Conservation (phyloP, 2,888 invertebrate genomes). For the Dynastes maya region DNA sequence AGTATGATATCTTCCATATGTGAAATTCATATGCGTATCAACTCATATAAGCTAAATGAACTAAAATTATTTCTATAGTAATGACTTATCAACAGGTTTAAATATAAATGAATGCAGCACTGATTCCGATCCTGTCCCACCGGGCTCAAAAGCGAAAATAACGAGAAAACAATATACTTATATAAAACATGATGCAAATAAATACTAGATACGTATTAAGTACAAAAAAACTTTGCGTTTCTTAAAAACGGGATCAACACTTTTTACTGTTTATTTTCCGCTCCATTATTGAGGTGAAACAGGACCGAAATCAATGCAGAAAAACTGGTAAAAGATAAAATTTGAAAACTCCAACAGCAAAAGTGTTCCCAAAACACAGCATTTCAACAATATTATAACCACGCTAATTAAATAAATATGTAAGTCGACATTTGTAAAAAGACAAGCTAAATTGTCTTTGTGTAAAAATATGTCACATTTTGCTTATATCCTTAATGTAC, state of each 20-base stretch:
- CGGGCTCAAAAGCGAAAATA: not conserved
- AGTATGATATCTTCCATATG: constrained; percentile 56
- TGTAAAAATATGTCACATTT: constrained; percentile 49
- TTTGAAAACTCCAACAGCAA: constrained; percentile 69
- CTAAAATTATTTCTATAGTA: constrained; percentile 48
- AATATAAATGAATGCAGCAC: constrained; percentile 37
- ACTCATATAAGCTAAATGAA: constrained; percentile 48
- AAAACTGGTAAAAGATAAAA: constrained; percentile 62
- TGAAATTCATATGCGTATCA: constrained; percentile 55
- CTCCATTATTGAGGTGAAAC: constrained; percentile 25
- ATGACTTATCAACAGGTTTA: constrained; percentile 45
- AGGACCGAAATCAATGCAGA: constrained; percentile 32
- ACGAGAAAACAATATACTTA: constrained; percentile 5
- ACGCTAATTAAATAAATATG: constrained; percentile 58
- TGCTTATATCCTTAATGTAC: constrained; percentile 35
- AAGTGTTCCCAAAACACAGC: constrained; percentile 66
- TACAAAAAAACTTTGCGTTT: constrained; percentile 25
- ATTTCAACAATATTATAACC: constrained; percentile 60
- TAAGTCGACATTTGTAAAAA: constrained; percentile 52
- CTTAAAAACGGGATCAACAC: not conserved
- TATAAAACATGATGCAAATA: constrained; percentile 39
- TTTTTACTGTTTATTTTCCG: not conserved
- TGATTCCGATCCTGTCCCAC: constrained; percentile 27
- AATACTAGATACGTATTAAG: constrained; percentile 25
- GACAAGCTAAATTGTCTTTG: constrained; percentile 45